Conservation (phyloP, 2,888 invertebrate genomes). For the Parnassius orleans region DNA sequence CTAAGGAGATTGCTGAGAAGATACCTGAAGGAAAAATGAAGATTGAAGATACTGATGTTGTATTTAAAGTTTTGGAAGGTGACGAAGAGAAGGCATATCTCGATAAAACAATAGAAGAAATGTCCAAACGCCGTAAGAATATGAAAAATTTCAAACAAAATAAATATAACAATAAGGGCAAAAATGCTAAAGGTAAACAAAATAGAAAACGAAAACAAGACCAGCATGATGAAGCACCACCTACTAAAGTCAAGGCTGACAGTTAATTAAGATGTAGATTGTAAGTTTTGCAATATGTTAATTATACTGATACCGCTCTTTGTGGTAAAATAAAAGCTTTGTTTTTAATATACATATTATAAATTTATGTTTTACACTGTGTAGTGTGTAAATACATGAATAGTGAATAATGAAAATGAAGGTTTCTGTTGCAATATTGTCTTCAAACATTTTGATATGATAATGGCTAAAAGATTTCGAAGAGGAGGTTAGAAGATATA, state of each 20-base stretch:
- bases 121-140: constrained; percentile 79
- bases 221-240: constrained; percentile 49
- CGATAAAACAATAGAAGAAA: constrained; percentile 82
- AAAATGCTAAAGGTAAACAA: constrained; percentile 53
- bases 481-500: background rate
- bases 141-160: constrained; percentile 60
- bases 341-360: too few relatives aligned
- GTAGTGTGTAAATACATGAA: too few relatives aligned
- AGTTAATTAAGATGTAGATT: constrained; percentile 40
- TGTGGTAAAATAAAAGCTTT: too few relatives aligned
- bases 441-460: too few relatives aligned
- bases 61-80: constrained; percentile 82
- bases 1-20: constrained; percentile 83
- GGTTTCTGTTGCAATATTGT: too few relatives aligned
- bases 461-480: too few relatives aligned
- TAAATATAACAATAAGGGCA: constrained; percentile 57
- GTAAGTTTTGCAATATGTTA: too few relatives aligned
- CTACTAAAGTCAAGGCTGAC: constrained; percentile 52
- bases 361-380: too few relatives aligned
- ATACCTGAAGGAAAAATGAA: constrained; percentile 83
- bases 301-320: too few relatives aligned
- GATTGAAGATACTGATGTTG: constrained; percentile 74
- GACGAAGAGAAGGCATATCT: constrained; percentile 86
- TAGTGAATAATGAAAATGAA: too few relatives aligned
- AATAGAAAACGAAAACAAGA: constrained; percentile 58